These are phyloP conservation scores for Odocoileus hemionus DNA, from an alignment of 2,113 vertebrate genomes.

Conservation along the genomic window DNA sequence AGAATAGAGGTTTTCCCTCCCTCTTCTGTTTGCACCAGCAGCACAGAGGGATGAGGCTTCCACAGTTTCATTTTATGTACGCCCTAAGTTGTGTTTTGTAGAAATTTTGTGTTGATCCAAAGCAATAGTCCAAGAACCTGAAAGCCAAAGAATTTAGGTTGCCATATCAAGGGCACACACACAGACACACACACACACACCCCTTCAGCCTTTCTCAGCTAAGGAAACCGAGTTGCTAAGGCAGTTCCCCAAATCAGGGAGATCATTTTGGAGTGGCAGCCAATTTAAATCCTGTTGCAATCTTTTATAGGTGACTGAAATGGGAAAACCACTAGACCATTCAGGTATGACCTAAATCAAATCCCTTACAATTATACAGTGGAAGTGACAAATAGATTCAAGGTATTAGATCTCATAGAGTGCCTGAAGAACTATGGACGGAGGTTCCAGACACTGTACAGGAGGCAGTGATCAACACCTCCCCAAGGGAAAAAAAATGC, in stretches of 20 bases:
- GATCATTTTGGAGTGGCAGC: not conserved
- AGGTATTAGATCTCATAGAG: not conserved
- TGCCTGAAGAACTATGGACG: not conserved
- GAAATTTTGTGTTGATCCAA: not conserved
- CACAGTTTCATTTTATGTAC: not conserved
- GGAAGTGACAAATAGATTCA: not conserved
- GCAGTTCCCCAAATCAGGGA: not conserved
- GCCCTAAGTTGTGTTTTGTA: not conserved
- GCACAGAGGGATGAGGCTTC: not conserved
- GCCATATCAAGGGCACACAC: not conserved
- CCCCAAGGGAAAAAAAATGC: not conserved
- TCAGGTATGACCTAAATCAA: not conserved
- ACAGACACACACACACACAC: not conserved
- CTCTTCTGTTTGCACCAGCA: not conserved
- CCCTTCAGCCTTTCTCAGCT: not conserved
- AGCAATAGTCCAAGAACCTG: not conserved
- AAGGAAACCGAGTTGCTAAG: not conserved
- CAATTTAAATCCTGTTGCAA: not conserved
- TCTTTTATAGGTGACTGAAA: not conserved
- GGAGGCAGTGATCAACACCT: not conserved
- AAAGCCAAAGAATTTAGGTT: not conserved
- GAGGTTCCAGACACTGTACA: not conserved
- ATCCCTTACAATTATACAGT: not conserved
- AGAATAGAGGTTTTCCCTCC: not conserved
- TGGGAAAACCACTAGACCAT: not conserved